These are phyloP conservation scores for Tetramorium simillimum DNA, from an alignment of 1,140 invertebrate genomes.

Conservation along the genomic window DNA sequence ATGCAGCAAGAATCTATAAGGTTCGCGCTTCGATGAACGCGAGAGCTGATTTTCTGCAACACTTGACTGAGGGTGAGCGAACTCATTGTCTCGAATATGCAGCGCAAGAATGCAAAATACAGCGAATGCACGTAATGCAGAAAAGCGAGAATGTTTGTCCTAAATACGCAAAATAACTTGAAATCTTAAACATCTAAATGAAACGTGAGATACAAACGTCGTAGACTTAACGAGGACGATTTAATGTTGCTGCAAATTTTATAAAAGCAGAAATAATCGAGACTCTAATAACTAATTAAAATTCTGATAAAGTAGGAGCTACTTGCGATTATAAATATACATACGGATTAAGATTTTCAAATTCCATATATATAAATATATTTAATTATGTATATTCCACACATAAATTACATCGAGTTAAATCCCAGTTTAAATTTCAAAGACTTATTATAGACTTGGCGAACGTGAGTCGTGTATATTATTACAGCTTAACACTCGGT, in stretches of 20 bases:
- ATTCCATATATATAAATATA: neutral
- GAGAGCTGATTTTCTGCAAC: constrained; percentile 47
- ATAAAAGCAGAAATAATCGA: neutral
- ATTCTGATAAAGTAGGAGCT: neutral
- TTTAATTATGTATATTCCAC: too few relatives aligned
- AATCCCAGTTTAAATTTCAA: neutral
- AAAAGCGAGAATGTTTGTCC: neutral
- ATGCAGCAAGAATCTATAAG: constrained; percentile 28
- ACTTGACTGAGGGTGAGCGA: constrained; percentile 39
- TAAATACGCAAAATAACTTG: neutral
- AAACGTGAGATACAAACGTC: neutral
- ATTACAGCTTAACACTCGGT: neutral
- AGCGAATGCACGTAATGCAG: neutral
- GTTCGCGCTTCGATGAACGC: constrained; percentile 43
- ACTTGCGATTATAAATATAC: neutral
- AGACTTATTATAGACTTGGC: neutral
- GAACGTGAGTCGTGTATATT: neutral
- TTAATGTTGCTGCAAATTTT: neutral
- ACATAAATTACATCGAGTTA: neutral
- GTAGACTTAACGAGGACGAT: neutral
- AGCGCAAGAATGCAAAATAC: constrained; percentile 17
- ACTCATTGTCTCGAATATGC: constrained; percentile 27
- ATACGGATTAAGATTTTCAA: neutral
- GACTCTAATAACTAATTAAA: neutral
- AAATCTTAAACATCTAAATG: neutral